These are phyloP conservation scores for Tokudaia muenninki DNA, from an alignment of 2,797 vertebrate species.

Conservation along the genomic window DNA sequence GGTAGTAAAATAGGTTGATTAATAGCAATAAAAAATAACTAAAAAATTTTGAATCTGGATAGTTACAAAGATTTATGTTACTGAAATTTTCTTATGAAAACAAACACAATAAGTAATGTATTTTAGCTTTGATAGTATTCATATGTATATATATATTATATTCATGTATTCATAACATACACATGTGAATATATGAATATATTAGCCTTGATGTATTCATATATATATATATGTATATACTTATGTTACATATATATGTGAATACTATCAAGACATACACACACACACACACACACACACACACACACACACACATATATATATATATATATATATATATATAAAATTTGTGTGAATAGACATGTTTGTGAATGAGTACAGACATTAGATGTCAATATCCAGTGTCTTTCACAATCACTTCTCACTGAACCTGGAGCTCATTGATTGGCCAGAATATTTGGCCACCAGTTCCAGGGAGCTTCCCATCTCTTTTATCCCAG, in stretches of 20 bases:
- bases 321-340: too few species aligned
- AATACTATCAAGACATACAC: too few species aligned
- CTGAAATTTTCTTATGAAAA: neutral
- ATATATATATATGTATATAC: too few species aligned
- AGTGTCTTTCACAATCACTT: neutral
- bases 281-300: too few species aligned
- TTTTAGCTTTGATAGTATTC: too few species aligned
- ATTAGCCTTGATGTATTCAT: too few species aligned
- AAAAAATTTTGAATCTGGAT: neutral
- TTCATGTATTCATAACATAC: too few species aligned
- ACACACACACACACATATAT: too few species aligned
- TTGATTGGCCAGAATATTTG: neutral
- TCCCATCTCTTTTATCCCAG: neutral
- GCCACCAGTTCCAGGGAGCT: neutral
- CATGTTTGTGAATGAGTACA: neutral
- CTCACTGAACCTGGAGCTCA: neutral
- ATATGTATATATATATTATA: too few species aligned
- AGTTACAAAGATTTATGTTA: neutral
- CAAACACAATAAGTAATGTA: neutral
- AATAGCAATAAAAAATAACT: neutral
- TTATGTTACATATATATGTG: too few species aligned
- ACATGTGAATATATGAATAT: too few species aligned
- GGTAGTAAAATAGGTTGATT: neutral
- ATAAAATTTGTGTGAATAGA: neutral
- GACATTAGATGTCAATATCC: neutral